Evolutionary conservation across 2,113 vertebrate genomes (phyloP).

Genomic region (Pseudolaguvia tuberculata): DNA sequence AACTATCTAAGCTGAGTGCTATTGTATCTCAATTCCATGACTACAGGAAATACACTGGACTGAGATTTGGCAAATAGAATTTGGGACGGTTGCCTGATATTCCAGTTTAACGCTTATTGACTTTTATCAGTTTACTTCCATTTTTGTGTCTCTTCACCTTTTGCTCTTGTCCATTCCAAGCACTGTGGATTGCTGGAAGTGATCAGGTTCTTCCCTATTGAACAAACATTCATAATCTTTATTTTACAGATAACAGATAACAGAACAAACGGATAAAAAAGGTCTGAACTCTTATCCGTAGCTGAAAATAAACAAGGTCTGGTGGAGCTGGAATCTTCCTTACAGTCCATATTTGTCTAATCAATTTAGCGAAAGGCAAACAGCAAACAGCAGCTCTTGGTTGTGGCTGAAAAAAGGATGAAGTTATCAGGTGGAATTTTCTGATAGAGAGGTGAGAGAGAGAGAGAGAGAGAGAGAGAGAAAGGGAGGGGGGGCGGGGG

Average conservation of each 20-base stretch:
- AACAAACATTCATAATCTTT: slow-evolving; percentile 21
- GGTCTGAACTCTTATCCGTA: slow-evolving; percentile 31
- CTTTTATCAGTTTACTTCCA: not conserved
- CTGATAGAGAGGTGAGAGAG: slow-evolving; percentile 50
- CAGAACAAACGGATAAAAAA: slow-evolving; percentile 10
- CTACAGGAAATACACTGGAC: not conserved
- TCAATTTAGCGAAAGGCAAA: slow-evolving; percentile 60
- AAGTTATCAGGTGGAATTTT: slow-evolving; percentile 69
- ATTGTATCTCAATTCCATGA: not conserved
- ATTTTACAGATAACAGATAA: slow-evolving; percentile 20
- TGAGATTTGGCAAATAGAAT: not conserved
- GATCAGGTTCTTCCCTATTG: slow-evolving; percentile 7
- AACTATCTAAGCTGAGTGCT: too few species aligned
- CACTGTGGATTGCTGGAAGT: slow-evolving; percentile 22
- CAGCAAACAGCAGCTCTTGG: slow-evolving; percentile 59
- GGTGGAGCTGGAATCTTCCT: slow-evolving; percentile 47
- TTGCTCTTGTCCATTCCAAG: not conserved
- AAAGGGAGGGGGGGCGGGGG: not conserved
- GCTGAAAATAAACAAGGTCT: slow-evolving; percentile 58
- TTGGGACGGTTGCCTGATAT: not conserved
- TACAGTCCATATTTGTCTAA: slow-evolving; percentile 58
- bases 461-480: not conserved
- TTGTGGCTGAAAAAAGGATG: slow-evolving; percentile 58
- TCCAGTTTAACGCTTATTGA: not conserved
- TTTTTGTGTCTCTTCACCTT: not conserved